These are phyloP conservation scores for Sebastes steindachneri DNA, from an alignment of 2,797 vertebrate species.

Conservation along the genomic window DNA sequence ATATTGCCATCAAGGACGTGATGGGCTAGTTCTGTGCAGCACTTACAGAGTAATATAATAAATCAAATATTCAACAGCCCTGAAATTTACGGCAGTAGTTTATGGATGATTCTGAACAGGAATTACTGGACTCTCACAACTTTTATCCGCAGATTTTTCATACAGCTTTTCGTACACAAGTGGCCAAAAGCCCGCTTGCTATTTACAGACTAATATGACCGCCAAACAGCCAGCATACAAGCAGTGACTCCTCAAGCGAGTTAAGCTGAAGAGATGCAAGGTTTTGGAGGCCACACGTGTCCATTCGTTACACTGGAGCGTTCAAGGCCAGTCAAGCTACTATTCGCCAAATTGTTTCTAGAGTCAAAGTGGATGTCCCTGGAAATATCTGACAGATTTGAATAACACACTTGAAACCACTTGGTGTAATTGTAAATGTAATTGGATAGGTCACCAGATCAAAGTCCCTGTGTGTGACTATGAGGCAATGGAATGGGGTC, in stretches of 20 bases:
- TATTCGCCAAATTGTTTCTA: conserved; percentile 14
- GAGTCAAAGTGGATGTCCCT: conserved; percentile 36
- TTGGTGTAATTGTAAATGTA: conserved; percentile 38
- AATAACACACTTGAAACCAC: conserved; percentile 49
- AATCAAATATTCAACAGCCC: not conserved
- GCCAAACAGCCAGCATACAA: not conserved
- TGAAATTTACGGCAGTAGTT: not conserved
- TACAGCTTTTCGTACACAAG: not conserved
- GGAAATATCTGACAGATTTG: conserved; percentile 33
- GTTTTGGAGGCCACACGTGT: not conserved
- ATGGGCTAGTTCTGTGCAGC: not conserved
- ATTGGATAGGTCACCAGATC: conserved; percentile 36
- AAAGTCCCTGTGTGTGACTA: conserved; percentile 34
- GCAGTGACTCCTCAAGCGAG: not conserved
- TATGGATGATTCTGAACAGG: not conserved
- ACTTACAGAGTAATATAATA: not conserved
- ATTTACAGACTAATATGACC: not conserved
- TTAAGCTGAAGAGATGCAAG: not conserved
- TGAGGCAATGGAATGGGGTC: conserved; percentile 11
- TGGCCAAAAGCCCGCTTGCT: not conserved
- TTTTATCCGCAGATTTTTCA: not conserved
- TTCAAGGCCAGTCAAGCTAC: conserved; percentile 11
- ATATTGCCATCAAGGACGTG: not conserved
- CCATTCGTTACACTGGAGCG: conserved; percentile 4
- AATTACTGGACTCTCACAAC: not conserved